phyloP scores from a whole-genome alignment of 2,888 invertebrate species.

The Plagiodera versicolora region DNA sequence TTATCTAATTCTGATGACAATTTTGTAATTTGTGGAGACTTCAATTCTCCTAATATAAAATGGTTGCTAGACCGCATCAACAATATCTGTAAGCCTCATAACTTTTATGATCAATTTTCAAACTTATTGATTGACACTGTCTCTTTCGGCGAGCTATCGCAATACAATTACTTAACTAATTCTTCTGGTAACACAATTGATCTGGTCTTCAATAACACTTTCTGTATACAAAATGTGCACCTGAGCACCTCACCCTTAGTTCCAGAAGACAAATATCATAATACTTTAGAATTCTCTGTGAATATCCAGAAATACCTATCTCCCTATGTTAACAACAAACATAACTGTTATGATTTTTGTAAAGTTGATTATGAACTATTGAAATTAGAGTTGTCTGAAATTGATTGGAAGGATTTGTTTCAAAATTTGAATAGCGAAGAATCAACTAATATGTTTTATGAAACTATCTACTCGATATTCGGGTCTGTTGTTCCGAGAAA shows the following conservation, averaged over 20 bases:
- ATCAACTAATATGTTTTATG: not conserved
- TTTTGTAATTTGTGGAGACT: slow-evolving; percentile 10
- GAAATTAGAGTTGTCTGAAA: not conserved
- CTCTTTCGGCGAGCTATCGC: not conserved
- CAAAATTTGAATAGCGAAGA: slow-evolving; percentile 4
- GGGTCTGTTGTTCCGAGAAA: not conserved
- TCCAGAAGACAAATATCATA: not conserved
- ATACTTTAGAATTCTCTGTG: slow-evolving; percentile 2
- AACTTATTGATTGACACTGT: slow-evolving; percentile 3
- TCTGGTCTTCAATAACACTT: slow-evolving; percentile 4
- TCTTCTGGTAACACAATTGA: slow-evolving; percentile 5
- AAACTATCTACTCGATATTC: not conserved
- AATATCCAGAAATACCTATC: not conserved
- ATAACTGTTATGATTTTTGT: slow-evolving; percentile 9
- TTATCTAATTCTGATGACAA: slow-evolving; percentile 3
- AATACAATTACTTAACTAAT: slow-evolving; percentile 1
- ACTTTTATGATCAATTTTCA: slow-evolving; percentile 1
- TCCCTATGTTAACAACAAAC: not conserved
- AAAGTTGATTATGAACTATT: slow-evolving; percentile 10
- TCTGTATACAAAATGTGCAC: not conserved
- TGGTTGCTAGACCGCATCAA: slow-evolving; percentile 3
- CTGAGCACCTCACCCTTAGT: not conserved
- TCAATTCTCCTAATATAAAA: slow-evolving; percentile 5
- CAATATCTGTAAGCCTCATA: not conserved
- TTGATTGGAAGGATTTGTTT: slow-evolving; percentile 2